These are phyloP conservation scores for Theodoxus fluviatilis DNA, from an alignment of 2,888 invertebrate species.

Conservation along the genomic window DNA sequence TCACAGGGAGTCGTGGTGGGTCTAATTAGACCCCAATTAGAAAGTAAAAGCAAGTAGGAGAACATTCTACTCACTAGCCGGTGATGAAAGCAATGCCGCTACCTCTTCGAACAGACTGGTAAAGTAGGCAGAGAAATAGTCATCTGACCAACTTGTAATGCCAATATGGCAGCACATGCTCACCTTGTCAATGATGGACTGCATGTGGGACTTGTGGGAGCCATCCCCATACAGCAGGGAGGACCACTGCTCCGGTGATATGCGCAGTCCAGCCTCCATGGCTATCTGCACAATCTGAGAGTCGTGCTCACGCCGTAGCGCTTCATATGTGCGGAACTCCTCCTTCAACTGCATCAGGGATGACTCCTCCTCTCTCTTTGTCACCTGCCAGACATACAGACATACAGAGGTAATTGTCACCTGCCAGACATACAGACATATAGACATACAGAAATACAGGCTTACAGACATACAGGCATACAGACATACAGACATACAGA, in stretches of 20 bases:
- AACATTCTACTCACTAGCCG: too few species aligned
- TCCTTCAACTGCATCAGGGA: constrained; percentile 97
- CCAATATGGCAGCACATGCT: constrained; percentile 4
- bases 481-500: too few species aligned
- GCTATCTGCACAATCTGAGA: constrained; percentile 98
- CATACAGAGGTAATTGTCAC: too few species aligned
- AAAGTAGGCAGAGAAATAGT: background rate
- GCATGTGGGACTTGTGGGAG: constrained; percentile 96
- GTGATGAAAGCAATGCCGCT: too few species aligned
- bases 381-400: constrained; percentile 82
- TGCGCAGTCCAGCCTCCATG: constrained; percentile 92
- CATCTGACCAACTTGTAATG: background rate
- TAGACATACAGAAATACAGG: too few species aligned
- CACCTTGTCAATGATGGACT: constrained; percentile 72
- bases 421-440: too few species aligned
- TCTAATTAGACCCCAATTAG: too few species aligned
- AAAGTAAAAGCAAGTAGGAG: too few species aligned
- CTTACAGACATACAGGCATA: too few species aligned
- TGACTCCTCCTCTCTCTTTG: constrained; percentile 94
- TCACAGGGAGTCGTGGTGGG: too few species aligned
- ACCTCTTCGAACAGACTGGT: too few species aligned
- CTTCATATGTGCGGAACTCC: constrained; percentile 94
- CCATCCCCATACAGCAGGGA: constrained; percentile 94
- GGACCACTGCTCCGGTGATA: constrained; percentile 98
- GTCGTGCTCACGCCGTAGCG: constrained; percentile 92